A percentile compares a stretch with the other conserved stretches of the same genome.
Evolutionary conservation across 1,140 invertebrate genomes (phyloP).

Genomic region (Drosophila virilis): DNA sequence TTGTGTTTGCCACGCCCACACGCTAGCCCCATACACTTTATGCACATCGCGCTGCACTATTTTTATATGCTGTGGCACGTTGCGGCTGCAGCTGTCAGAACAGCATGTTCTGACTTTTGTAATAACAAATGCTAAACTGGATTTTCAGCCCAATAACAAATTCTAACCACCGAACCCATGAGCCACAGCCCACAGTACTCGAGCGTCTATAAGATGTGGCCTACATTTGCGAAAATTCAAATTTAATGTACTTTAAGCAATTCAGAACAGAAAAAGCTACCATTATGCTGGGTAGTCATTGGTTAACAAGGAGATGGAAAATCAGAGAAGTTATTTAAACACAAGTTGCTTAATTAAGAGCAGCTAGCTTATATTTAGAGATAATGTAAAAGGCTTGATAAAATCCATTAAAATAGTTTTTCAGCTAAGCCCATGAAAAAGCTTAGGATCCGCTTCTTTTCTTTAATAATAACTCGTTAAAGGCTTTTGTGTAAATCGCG

Average conservation of each 20-base stretch:
- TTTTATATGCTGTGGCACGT: slow-evolving; percentile 21
- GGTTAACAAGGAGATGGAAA: too few relatives aligned
- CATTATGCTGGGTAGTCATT: too few relatives aligned
- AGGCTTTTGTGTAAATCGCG: too few relatives aligned
- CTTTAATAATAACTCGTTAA: too few relatives aligned
- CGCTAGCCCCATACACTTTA: slow-evolving; percentile 50
- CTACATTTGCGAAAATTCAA: not conserved
- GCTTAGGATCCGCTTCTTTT: too few relatives aligned
- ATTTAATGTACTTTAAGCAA: not conserved
- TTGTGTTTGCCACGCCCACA: slow-evolving; percentile 63
- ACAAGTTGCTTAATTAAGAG: too few relatives aligned
- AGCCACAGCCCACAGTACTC: not conserved
- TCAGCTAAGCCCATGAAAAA: too few relatives aligned
- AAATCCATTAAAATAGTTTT: too few relatives aligned
- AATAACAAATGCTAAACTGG: not conserved
- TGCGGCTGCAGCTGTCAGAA: not conserved
- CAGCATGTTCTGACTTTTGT: not conserved
- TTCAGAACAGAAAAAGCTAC: too few relatives aligned
- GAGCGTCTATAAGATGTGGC: not conserved
- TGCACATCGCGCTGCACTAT: slow-evolving; percentile 51
- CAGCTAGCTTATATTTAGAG: too few relatives aligned
- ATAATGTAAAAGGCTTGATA: too few relatives aligned
- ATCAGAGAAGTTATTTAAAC: too few relatives aligned
- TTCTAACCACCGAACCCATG: not conserved
- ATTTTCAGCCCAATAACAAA: not conserved